These are phyloP conservation scores for Drosophila anomalata DNA, from an alignment of 2,888 invertebrate species.

Conservation along the genomic window DNA sequence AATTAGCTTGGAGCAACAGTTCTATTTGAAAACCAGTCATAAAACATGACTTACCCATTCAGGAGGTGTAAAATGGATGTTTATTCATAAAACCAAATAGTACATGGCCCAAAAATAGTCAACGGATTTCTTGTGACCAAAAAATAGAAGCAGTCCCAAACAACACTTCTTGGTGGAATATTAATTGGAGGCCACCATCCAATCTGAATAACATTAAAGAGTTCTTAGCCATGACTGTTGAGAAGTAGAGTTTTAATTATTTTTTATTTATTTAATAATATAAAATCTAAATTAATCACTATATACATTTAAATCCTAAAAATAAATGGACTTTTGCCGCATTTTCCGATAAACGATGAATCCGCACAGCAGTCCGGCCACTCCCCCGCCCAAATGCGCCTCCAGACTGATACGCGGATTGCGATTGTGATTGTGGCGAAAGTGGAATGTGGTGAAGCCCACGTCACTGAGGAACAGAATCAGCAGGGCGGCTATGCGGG, in stretches of 20 bases:
- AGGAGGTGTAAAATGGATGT: slow-evolving; percentile 31
- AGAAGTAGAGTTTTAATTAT: too few relatives aligned
- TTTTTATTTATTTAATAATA: not conserved
- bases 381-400: slow-evolving; percentile 89
- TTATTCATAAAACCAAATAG: slow-evolving; percentile 22
- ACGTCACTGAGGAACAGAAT: slow-evolving; percentile 88
- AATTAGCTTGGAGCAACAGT: slow-evolving; percentile 23
- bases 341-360: slow-evolving; percentile 51
- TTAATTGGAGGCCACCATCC: not conserved
- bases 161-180: not conserved
- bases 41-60: slow-evolving; percentile 3
- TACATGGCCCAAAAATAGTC: not conserved
- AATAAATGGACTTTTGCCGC: slow-evolving; percentile 2
- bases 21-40: slow-evolving; percentile 21
- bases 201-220: not conserved
- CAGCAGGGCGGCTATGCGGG: slow-evolving; percentile 86
- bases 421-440: slow-evolving; percentile 82
- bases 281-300: not conserved
- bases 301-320: slow-evolving; percentile 15
- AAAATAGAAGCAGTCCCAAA: not conserved
- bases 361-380: slow-evolving; percentile 85
- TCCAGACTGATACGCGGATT: slow-evolving; percentile 87
- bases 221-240: too few relatives aligned
- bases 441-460: slow-evolving; percentile 85
- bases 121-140: slow-evolving; percentile 16